These are phyloP conservation scores for Rutilus rutilus DNA, from an alignment of 2,113 vertebrate genomes.

Conservation along the genomic window DNA sequence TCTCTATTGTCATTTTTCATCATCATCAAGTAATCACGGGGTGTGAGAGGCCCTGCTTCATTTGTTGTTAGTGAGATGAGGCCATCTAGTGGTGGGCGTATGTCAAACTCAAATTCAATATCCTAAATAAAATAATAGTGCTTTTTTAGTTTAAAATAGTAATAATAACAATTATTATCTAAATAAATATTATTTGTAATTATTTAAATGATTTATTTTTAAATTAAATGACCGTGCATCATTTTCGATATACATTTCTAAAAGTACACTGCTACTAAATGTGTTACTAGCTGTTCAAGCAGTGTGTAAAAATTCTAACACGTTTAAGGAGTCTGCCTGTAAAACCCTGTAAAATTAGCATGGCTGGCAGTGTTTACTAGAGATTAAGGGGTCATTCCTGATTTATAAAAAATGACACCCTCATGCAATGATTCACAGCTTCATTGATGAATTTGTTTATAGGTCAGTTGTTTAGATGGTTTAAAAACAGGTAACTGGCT, in stretches of 20 bases:
- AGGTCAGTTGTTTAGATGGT: not conserved
- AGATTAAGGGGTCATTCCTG: not conserved
- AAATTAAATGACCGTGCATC: not conserved
- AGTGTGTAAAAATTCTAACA: not conserved
- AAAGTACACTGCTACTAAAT: not conserved
- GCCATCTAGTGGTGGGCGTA: not conserved
- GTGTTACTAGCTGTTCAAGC: not conserved
- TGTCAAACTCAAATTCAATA: not conserved
- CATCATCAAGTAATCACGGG: not conserved
- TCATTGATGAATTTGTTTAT: not conserved
- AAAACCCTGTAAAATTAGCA: not conserved
- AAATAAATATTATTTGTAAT: not conserved
- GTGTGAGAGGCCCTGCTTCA: not conserved
- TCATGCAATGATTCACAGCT: not conserved
- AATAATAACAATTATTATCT: not conserved
- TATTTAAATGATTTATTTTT: not conserved
- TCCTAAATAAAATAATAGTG: not conserved
- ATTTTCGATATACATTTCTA: not conserved
- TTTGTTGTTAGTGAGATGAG: not conserved
- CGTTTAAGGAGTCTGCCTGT: not conserved
- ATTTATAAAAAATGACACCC: not conserved
- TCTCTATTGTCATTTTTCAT: not conserved
- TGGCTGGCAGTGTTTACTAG: not conserved
- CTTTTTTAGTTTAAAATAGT: not conserved
- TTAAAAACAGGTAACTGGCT: slow-evolving; percentile 6